Percentiles rank a stretch among this genome's conserved stretches.
These are phyloP conservation scores for Epistrophella euchroma DNA, from an alignment of 2,888 invertebrate species.

Conservation along the genomic window DNA sequence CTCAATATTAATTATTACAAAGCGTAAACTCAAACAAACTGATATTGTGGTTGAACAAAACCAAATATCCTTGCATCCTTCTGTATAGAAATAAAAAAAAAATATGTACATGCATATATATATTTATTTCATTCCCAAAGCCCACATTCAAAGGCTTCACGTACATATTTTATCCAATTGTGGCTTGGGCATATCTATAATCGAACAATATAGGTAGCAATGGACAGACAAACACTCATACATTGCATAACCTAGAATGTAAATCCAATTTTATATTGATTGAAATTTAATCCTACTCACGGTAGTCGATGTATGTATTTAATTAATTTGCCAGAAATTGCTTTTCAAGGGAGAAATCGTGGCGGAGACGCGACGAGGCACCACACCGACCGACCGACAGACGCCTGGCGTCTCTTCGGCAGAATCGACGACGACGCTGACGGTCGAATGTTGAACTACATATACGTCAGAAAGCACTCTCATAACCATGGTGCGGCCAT, in stretches of 20 bases:
- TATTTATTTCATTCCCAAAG: constrained; percentile 24
- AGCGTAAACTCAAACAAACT: constrained; percentile 2
- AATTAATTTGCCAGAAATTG: constrained; percentile 74
- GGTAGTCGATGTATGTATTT: constrained; percentile 71
- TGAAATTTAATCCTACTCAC: constrained; percentile 74
- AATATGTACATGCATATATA: neutral
- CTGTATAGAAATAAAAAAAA: neutral
- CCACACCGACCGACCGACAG: too few species aligned
- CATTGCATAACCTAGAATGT: constrained; percentile 46
- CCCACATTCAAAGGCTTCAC: constrained; percentile 7
- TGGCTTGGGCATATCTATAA: constrained; percentile 15
- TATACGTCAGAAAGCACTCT: constrained; percentile 6
- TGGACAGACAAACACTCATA: neutral
- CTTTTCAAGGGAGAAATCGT: constrained; percentile 34
- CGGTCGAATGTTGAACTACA: constrained; percentile 1
- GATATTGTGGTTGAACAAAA: constrained; percentile 29
- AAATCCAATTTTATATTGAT: constrained; percentile 74
- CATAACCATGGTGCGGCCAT: constrained; percentile 25
- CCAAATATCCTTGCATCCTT: neutral
- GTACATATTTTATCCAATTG: constrained; percentile 17
- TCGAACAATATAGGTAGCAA: constrained; percentile 24
- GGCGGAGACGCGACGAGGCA: neutral
- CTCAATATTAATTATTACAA: constrained; percentile 55
- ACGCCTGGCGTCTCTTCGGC: neutral
- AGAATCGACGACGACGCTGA: neutral